These are phyloP conservation scores for Bombycilla garrulus DNA, from an alignment of 2,113 vertebrate genomes.

Conservation along the genomic window DNA sequence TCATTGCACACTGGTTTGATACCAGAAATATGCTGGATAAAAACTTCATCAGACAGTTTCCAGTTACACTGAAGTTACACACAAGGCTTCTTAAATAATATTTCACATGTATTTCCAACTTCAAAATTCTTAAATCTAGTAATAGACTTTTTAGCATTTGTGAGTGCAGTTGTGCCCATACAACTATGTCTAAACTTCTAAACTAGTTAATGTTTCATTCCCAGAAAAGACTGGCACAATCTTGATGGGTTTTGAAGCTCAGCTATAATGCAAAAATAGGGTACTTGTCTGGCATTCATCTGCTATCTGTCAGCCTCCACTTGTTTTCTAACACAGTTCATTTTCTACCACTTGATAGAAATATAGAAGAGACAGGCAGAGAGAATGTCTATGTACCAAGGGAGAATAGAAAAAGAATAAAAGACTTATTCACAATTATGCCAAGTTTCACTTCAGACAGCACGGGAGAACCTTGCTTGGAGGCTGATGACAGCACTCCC, in stretches of 20 bases:
- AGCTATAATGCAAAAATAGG: not conserved
- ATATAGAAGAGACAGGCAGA: constrained; percentile 7
- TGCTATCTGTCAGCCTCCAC: constrained; percentile 8
- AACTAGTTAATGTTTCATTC: not conserved
- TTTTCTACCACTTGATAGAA: constrained; percentile 41
- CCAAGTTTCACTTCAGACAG: not conserved
- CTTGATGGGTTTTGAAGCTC: constrained; percentile 15
- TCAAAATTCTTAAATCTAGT: not conserved
- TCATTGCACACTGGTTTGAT: not conserved
- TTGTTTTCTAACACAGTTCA: constrained; percentile 26
- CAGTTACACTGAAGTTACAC: not conserved
- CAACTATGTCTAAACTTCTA: not conserved
- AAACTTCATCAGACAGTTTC: not conserved
- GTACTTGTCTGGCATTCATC: constrained; percentile 16
- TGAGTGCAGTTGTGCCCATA: not conserved
- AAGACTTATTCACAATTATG: constrained; percentile 16
- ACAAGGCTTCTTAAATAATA: not conserved
- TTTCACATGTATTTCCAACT: not conserved
- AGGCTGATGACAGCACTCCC: not conserved
- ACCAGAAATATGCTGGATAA: not conserved
- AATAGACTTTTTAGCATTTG: not conserved
- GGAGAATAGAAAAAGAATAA: not conserved
- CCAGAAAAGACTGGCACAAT: not conserved
- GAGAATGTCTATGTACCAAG: not conserved
- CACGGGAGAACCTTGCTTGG: not conserved